Evolutionary conservation across 1,140 invertebrate genomes (phyloP).

Genomic region (Cotesia chilonis): DNA sequence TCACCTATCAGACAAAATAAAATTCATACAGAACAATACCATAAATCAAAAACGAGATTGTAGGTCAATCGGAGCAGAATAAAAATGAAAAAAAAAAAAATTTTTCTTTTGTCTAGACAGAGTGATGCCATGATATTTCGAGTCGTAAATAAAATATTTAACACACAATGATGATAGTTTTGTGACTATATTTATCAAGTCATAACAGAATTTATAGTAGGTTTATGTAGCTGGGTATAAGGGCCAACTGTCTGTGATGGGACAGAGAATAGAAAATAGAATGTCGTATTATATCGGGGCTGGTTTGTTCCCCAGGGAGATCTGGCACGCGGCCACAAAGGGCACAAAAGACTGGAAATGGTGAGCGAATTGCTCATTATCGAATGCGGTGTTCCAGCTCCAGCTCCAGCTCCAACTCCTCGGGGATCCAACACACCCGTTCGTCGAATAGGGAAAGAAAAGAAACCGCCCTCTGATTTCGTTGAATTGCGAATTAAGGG

Average conservation of each 20-base stretch:
- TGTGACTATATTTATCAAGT: neutral
- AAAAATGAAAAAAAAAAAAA: too few relatives aligned
- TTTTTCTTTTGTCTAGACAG: too few relatives aligned
- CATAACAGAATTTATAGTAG: neutral
- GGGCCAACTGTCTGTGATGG: conserved; percentile 12
- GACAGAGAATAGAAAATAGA: neutral
- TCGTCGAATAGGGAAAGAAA: conserved; percentile 20
- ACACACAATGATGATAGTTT: neutral
- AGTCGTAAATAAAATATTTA: too few relatives aligned
- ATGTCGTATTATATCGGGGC: neutral
- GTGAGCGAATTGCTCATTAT: conserved; percentile 59
- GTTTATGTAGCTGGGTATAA: neutral
- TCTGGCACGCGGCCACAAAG: conserved; percentile 50
- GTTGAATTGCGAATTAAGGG: conserved; percentile 30
- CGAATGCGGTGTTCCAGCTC: conserved; percentile 44
- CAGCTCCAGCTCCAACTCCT: conserved; percentile 30
- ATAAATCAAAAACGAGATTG: too few relatives aligned
- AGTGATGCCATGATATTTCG: too few relatives aligned
- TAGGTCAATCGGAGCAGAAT: too few relatives aligned
- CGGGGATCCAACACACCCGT: conserved; percentile 32
- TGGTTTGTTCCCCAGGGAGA: conserved; percentile 7
- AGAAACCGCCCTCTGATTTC: conserved; percentile 16
- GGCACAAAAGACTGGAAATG: conserved; percentile 56
- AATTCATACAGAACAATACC: too few relatives aligned
- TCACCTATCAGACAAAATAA: too few relatives aligned